Conservation (phyloP, 2,888 invertebrate genomes). For the Unio pictorum region DNA sequence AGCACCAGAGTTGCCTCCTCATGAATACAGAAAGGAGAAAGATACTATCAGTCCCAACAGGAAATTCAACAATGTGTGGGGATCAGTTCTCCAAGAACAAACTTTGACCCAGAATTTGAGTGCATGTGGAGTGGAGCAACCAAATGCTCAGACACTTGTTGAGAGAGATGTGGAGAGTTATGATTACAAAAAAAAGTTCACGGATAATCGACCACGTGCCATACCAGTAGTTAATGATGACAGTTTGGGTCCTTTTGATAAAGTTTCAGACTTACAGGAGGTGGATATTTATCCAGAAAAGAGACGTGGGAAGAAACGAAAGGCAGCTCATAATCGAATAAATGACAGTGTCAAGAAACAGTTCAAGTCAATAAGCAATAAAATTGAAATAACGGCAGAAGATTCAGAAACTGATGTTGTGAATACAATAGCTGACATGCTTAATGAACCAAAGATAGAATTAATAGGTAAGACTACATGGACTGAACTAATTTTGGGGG, state of each 20-base stretch:
- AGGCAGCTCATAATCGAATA: conserved; percentile 9
- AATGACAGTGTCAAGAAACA: conserved; percentile 4
- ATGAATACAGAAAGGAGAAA: neutral
- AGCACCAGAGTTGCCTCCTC: too few species aligned
- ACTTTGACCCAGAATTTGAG: conserved; percentile 82
- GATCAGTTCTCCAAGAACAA: conserved; percentile 82
- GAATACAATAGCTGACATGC: conserved; percentile 35
- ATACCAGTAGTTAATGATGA: conserved; percentile 5
- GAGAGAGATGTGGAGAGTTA: conserved; percentile 58
- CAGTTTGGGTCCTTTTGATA: conserved; percentile 38
- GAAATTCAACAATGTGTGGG: conserved; percentile 86
- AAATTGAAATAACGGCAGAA: conserved; percentile 30
- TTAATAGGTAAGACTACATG: conserved; percentile 47
- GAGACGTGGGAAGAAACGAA: conserved; percentile 21
- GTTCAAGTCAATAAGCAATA: conserved; percentile 8
- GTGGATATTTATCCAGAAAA: conserved; percentile 9
- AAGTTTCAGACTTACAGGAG: conserved; percentile 8
- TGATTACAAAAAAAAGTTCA: conserved; percentile 45
- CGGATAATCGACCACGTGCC: conserved; percentile 36
- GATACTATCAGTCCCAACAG: conserved; percentile 6
- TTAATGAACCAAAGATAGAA: conserved; percentile 50
- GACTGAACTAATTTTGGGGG: too few species aligned
- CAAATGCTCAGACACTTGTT: conserved; percentile 73
- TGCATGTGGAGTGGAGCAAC: conserved; percentile 79
- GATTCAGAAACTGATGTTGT: conserved; percentile 32